These are phyloP conservation scores for Numenius phaeopus DNA, from an alignment of 2,797 vertebrate genomes.

Conservation along the genomic window DNA sequence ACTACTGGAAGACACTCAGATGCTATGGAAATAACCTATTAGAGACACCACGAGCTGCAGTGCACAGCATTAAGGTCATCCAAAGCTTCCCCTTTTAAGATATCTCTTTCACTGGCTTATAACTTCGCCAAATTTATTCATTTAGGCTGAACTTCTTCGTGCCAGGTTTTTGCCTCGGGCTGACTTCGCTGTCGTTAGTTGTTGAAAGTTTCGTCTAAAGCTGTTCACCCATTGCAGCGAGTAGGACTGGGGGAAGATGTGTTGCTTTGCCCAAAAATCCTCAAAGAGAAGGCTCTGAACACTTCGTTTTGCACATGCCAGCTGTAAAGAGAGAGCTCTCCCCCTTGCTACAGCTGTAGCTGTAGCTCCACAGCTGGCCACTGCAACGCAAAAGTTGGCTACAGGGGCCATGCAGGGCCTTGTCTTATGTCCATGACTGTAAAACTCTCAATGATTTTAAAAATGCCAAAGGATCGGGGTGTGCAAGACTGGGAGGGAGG, in stretches of 20 bases:
- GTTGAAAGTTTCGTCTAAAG: constrained; percentile 11
- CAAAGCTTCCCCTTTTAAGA: constrained; percentile 5
- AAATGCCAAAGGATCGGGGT: neutral
- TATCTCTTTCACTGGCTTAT: neutral
- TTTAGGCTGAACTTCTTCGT: neutral
- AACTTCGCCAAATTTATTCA: constrained; percentile 15
- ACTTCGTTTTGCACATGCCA: neutral
- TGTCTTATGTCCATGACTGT: fast-evolving
- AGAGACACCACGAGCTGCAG: neutral
- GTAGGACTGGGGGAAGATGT: neutral
- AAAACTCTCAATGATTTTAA: neutral
- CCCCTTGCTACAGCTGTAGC: no score
- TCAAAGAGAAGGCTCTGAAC: neutral
- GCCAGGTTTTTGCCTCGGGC: neutral
- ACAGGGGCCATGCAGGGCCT: neutral
- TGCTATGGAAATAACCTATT: constrained; percentile 52
- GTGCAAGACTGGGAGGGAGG: neutral
- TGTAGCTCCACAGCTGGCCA: neutral
- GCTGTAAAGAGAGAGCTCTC: neutral
- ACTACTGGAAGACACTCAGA: constrained; percentile 50
- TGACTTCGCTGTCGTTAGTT: neutral
- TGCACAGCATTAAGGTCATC: neutral
- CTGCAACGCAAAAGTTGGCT: neutral
- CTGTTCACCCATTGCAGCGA: neutral
- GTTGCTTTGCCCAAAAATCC: neutral